These are phyloP conservation scores for Nemapogon koenigi DNA, from an alignment of 2,888 invertebrate genomes.

Conservation along the genomic window DNA sequence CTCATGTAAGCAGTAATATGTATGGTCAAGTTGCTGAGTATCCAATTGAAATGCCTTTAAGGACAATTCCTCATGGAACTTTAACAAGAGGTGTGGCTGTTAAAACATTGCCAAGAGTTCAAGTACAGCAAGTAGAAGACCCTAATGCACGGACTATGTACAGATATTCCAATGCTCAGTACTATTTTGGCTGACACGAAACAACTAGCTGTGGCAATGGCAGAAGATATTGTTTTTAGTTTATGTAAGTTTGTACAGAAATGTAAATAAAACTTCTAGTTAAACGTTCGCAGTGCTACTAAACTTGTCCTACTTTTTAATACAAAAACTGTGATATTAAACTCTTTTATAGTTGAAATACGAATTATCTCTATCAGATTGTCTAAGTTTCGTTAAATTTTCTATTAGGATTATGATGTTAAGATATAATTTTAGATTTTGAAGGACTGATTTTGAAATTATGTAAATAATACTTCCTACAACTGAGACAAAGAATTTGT, in stretches of 20 bases:
- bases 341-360: constrained; percentile 6
- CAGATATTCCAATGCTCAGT: constrained; percentile 70
- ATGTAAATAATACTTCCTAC: too few species aligned
- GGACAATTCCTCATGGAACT: constrained; percentile 55
- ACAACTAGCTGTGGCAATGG: constrained; percentile 58
- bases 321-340: constrained; percentile 64
- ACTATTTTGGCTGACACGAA: constrained; percentile 81
- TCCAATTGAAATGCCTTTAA: constrained; percentile 59
- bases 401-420: too few species aligned
- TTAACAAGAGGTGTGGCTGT: constrained; percentile 52
- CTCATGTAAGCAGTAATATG: constrained; percentile 57
- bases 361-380: too few species aligned
- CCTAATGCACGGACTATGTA: constrained; percentile 68
- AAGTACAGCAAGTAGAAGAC: constrained; percentile 56
- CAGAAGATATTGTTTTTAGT: constrained; percentile 67
- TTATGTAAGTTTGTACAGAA: constrained; percentile 24
- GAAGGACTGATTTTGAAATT: too few species aligned
- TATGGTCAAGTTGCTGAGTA: constrained; percentile 59
- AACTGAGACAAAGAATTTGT: too few species aligned
- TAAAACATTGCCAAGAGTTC: constrained; percentile 50
- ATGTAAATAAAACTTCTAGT: constrained; percentile 22
- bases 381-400: too few species aligned
- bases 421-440: too few species aligned
- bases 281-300: constrained; percentile 9
- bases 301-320: constrained; percentile 53